Evolutionary conservation across 2,113 vertebrate genomes (phyloP), one percentile per base, ranked within the genome.

Genomic region (Phasianus colchicus): DNA sequence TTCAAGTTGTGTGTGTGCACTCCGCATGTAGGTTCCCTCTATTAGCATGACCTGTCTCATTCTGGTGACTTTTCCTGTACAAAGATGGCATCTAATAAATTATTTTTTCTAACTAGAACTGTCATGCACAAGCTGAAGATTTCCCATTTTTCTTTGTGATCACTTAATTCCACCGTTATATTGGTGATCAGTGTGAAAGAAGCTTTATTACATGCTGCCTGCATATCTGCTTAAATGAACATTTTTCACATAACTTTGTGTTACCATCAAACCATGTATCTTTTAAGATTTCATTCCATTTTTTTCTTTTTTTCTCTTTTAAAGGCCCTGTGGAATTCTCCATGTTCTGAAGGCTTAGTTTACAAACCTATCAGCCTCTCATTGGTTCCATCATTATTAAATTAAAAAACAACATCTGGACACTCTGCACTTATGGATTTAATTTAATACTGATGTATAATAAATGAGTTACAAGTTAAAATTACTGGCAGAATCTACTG

Each of bases 321-420:
- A 66, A 98, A 98, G 98, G 98, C 97, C 97, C 97, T 93, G 97
- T 98, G 98, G 98, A 98, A 97, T 97, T 97, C 97, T 95, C 76
- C 97, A 96, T 98, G 94, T 97, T 98, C 96, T 97, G 98, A 98
- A 97, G 97, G 89, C 97, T 98, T 98, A 96, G 95, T 98, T 98
- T 97, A 96, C 96, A 98, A 98, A 97, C 95, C 96, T 94, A 88
- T 98, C 96, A 94, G 86, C 96, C 96, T 97, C 96, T 95, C 97
- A 97, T 97, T 98, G 85, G 79, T 97, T 97, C 94, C 97, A 95
- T 94, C 92, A 96, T 96, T 97, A 95, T 92, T 97, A 97, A 94
- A 97, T 93, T 97, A 97, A 97, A 94, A 94, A 80, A 24, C 94
- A 97, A 85, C 93, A 91, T 90, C 95, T 96, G 96, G 97, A 97